A percentile compares a stretch with the other conserved stretches of the same genome.
Evolutionary conservation across 2,113 vertebrate genomes (phyloP).

Genomic region (Phainopepla nitens): DNA sequence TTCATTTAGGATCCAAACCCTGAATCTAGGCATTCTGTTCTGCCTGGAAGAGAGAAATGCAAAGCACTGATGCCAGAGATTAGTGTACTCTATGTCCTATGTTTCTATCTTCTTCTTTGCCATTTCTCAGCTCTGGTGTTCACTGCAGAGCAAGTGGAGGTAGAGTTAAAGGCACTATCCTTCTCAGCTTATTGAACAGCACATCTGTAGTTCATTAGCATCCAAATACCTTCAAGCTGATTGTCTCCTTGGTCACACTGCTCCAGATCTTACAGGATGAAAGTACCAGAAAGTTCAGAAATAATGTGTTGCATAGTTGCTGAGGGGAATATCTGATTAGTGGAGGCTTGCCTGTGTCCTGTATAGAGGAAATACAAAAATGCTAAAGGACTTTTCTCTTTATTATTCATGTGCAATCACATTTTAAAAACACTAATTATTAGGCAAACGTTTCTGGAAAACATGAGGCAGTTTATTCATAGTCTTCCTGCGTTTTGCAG

Average conservation of each 20-base stretch:
- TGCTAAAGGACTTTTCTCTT: not conserved
- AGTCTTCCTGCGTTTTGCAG: not conserved
- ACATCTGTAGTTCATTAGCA: slow-evolving; percentile 22
- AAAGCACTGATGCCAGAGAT: not conserved
- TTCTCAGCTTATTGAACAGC: not conserved
- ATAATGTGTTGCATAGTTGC: not conserved
- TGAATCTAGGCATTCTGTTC: not conserved
- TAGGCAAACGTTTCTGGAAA: not conserved
- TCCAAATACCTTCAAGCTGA: slow-evolving; percentile 12
- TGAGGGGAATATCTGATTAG: not conserved
- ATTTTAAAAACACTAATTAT: not conserved
- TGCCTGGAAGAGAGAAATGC: not conserved
- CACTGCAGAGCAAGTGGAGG: not conserved
- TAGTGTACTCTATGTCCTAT: not conserved
- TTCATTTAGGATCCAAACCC: not conserved
- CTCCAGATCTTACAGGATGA: not conserved
- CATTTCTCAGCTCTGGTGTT: not conserved
- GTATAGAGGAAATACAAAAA: not conserved
- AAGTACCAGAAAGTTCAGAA: not conserved
- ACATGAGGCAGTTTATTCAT: not conserved
- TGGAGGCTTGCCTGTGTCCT: not conserved
- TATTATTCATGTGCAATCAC: not conserved
- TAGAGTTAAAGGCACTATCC: not conserved
- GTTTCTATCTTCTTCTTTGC: not conserved
- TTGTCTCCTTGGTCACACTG: slow-evolving; percentile 7